Conservation (phyloP, 1,140 invertebrate species). For the Aphidius gifuensis region DNA sequence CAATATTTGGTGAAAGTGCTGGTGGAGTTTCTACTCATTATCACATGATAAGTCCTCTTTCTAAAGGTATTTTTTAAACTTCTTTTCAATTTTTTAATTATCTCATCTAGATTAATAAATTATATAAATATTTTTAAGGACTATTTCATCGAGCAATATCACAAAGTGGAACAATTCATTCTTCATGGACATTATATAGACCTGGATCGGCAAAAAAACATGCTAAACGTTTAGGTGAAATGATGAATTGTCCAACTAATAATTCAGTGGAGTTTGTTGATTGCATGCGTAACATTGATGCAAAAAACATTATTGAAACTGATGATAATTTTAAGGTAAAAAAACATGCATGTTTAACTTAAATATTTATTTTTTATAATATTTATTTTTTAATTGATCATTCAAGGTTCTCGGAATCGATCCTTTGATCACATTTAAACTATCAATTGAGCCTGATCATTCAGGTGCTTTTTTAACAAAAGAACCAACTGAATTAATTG, state of each 20-base stretch:
- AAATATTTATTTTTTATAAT: background rate
- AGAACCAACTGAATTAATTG: constrained; percentile 53
- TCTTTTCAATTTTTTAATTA: too few relatives aligned
- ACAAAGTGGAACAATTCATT: constrained; percentile 75
- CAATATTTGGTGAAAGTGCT: constrained; percentile 72
- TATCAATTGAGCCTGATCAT: constrained; percentile 63
- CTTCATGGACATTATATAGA: constrained; percentile 70
- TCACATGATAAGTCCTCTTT: constrained; percentile 68
- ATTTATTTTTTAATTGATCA: background rate
- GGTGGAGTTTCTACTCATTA: constrained; percentile 66
- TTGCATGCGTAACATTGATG: constrained; percentile 61
- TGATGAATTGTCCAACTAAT: constrained; percentile 59
- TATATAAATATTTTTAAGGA: background rate
- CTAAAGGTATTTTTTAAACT: constrained; percentile 51
- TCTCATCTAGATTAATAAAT: background rate
- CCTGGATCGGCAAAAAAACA: constrained; percentile 61
- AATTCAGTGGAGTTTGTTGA: constrained; percentile 55
- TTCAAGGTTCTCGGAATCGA: constrained; percentile 64
- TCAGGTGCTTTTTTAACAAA: constrained; percentile 64
- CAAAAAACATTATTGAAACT: constrained; percentile 58
- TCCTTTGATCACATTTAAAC: constrained; percentile 71
- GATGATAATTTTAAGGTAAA: background rate
- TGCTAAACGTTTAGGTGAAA: constrained; percentile 61
- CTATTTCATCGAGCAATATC: constrained; percentile 64
- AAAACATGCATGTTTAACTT: background rate